Percentiles rank a stretch among this genome's conserved stretches.
These are phyloP conservation scores for Micropoecilia bifurca DNA, from an alignment of 2,797 vertebrate genomes.

Conservation along the genomic window DNA sequence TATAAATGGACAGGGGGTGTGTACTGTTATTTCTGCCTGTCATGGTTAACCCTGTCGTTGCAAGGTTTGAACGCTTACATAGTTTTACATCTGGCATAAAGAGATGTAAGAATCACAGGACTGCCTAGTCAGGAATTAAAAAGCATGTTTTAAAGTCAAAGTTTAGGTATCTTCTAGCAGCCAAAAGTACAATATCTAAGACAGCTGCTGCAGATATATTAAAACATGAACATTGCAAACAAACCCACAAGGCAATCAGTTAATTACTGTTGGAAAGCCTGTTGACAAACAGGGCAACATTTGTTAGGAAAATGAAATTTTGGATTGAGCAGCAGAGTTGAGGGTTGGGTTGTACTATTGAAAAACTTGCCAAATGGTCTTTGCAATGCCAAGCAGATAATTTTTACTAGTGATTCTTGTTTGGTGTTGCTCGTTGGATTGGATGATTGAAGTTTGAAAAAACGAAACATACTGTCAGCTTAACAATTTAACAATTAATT, in stretches of 20 bases:
- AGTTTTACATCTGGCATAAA: background rate
- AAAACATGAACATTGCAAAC: background rate
- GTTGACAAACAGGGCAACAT: too few relatives aligned
- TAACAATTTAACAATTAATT: background rate
- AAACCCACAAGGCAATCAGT: background rate
- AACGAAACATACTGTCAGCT: background rate
- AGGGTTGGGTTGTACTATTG: background rate
- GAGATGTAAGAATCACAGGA: background rate
- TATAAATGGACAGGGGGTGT: background rate
- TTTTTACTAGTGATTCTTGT: background rate
- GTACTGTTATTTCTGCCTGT: background rate
- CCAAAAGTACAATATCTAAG: background rate
- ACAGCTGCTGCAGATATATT: background rate
- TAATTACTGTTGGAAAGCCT: background rate
- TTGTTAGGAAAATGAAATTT: background rate
- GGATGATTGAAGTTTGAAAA: background rate
- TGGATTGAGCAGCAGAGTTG: background rate
- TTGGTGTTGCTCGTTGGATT: background rate
- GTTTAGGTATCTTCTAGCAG: background rate
- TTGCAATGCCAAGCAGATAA: background rate
- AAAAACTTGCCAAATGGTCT: background rate
- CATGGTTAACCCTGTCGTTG: background rate
- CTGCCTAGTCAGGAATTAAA: background rate
- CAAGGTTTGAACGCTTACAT: background rate
- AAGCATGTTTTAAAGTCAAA: background rate